Percentiles rank a stretch among this genome's conserved stretches.
Conservation (phyloP, 1,140 invertebrate species). For the Macrosteles quadrilineatus region DNA sequence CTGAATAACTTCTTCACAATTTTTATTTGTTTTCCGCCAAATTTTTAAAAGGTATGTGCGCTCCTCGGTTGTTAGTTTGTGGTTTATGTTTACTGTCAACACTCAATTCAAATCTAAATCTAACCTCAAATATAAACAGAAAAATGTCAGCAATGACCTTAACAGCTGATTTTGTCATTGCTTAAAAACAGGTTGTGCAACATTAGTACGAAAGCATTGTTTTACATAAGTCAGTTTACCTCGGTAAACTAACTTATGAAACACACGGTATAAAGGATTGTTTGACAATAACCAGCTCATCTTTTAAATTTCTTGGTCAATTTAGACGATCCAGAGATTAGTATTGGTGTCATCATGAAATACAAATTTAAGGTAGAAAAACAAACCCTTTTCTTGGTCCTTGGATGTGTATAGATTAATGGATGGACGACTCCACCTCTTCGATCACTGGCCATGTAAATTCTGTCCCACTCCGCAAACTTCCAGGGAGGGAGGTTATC, state of each 20-base stretch:
- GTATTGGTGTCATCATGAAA: too few relatives aligned
- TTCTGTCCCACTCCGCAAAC: slow-evolving; percentile 48
- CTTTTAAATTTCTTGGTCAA: too few relatives aligned
- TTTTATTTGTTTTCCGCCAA: slow-evolving; percentile 10
- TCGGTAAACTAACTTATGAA: too few relatives aligned
- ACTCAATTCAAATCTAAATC: neutral
- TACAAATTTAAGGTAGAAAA: too few relatives aligned
- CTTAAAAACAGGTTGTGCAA: neutral
- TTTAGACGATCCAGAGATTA: too few relatives aligned
- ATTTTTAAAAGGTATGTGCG: neutral
- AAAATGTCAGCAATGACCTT: neutral
- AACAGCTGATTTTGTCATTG: slow-evolving; percentile 16
- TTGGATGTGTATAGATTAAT: slow-evolving; percentile 50
- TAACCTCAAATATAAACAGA: neutral
- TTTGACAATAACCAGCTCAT: neutral
- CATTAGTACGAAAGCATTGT: neutral
- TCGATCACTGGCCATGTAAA: slow-evolving; percentile 53
- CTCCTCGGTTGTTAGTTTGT: slow-evolving; percentile 9
- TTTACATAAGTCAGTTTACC: neutral
- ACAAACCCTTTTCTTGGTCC: slow-evolving; percentile 42
- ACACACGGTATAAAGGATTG: neutral
- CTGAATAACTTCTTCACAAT: neutral
- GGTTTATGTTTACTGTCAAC: neutral
- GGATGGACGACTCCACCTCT: slow-evolving; percentile 50
- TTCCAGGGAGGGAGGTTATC: slow-evolving; percentile 48